Evolutionary conservation across 2,888 invertebrate species (phyloP).

Genomic region (Leptopilina syphax): DNA sequence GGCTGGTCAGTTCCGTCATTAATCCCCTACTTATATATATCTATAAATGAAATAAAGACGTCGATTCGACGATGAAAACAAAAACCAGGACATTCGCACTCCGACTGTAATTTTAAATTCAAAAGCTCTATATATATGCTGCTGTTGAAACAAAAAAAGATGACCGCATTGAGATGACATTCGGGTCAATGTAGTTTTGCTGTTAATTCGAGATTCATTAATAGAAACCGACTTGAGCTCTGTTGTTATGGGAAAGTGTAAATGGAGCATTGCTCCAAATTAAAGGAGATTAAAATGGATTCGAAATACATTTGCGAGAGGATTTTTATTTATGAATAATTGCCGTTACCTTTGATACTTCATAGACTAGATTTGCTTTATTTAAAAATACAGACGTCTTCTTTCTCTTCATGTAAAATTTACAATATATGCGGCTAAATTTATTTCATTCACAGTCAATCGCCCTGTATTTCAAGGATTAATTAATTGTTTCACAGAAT

Average conservation of each 20-base stretch:
- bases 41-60: not conserved
- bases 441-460: too few relatives aligned
- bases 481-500: too few relatives aligned
- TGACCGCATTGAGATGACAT: not conserved
- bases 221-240: not conserved
- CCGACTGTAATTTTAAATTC: not conserved
- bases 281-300: not conserved
- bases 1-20: constrained; percentile 34
- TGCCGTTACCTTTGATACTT: not conserved
- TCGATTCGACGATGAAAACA: not conserved
- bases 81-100: not conserved
- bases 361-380: not conserved
- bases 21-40: not conserved
- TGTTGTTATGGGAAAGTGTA: not conserved
- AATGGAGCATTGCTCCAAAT: not conserved
- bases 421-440: too few relatives aligned
- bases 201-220: not conserved
- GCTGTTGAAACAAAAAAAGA: not conserved
- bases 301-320: not conserved
- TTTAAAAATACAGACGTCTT: not conserved
- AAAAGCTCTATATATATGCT: not conserved
- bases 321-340: constrained; percentile 3
- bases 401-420: not conserved
- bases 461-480: too few relatives aligned
- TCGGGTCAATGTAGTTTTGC: not conserved